Evolutionary conservation across 2,113 vertebrate species (phyloP), one percentile per base, ranked within the genome.

Genomic region (Caranx melampygus): DNA sequence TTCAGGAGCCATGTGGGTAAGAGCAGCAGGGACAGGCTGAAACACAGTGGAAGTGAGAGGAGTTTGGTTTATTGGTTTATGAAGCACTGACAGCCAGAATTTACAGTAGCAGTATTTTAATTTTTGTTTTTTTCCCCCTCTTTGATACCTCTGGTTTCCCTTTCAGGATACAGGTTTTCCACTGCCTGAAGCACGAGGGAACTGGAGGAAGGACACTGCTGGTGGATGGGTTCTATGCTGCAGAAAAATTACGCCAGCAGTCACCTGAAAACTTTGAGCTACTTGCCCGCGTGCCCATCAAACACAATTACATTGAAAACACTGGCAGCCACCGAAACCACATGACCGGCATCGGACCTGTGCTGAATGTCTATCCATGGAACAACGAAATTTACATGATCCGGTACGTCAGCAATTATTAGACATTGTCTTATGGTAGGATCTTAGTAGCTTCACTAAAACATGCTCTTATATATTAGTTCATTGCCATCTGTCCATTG

Each of bases 1-100:
- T 98, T 89, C 97, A 98, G 73, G 97, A 99, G 81, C 97, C 98
- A 21, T 97, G 96, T 18, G 97, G 97, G 98, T 98, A 87, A 0
- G 96, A 89, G 62, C 34, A 52, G n/a, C 6, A 75, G 49, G n/a
- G 9, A 44, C 15, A 49, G 61, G 15, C n/a, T 73, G 7, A 26
- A 49, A 33, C 64, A 18, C 9, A n/a, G 5, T 26, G n/a, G 13
- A 26, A 5, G 14, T 26, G 20, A 35, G 47, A 7, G 45, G 26
- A 74, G 14, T 31, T 44, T 14, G 14, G 42, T 58, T 13, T 20
- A 26, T 44, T 14, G 14, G 42, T 59, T 47, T 58, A 21, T 33
- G 7, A 69, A 55, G n/a, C 34, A 40, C 2, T 69, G n/a, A 26
- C 54, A 31, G 7, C 1, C 45, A 34, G 34, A 8, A 1, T 4